A percentile compares a stretch with the other conserved stretches of the same genome.
Evolutionary conservation across 1,140 invertebrate genomes (phyloP).

Genomic region (Temnothorax curvispinosus): DNA sequence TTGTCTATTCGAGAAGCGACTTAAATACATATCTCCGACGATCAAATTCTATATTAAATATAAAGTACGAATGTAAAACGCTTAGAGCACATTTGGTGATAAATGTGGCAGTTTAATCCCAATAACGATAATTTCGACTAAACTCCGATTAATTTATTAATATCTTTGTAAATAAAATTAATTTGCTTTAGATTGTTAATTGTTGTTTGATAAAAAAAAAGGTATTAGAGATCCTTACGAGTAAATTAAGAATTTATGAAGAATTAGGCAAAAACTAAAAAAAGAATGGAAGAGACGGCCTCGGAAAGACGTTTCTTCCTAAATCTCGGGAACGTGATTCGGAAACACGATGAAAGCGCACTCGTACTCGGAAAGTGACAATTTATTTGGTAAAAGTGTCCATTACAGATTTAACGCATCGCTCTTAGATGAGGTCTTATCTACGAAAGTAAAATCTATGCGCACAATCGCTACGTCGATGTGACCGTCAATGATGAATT

Average conservation of each 20-base stretch:
- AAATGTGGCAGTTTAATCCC: neutral
- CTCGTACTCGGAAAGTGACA: constrained; percentile 52
- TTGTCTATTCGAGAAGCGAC: neutral
- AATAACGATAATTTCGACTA: neutral
- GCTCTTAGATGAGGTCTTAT: constrained; percentile 46
- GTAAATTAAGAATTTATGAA: neutral
- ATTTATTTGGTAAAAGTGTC: constrained; percentile 61
- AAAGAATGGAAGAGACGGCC: neutral
- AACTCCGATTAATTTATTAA: neutral
- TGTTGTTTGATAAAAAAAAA: neutral
- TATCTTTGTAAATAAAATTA: neutral
- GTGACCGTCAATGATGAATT: constrained; percentile 20
- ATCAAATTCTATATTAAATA: neutral
- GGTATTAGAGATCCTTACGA: too few species aligned
- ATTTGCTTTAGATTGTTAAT: neutral
- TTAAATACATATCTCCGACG: neutral
- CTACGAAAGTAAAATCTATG: constrained; percentile 52
- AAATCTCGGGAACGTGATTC: neutral
- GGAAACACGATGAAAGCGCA: neutral
- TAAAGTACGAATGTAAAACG: neutral
- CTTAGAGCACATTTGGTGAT: neutral
- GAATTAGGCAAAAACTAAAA: neutral
- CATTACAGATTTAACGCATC: constrained; percentile 57
- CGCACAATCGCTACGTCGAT: constrained; percentile 36
- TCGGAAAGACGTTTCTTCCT: neutral